Evolutionary conservation across 2,888 invertebrate species (phyloP).

Genomic region (Conus canariensis): DNA sequence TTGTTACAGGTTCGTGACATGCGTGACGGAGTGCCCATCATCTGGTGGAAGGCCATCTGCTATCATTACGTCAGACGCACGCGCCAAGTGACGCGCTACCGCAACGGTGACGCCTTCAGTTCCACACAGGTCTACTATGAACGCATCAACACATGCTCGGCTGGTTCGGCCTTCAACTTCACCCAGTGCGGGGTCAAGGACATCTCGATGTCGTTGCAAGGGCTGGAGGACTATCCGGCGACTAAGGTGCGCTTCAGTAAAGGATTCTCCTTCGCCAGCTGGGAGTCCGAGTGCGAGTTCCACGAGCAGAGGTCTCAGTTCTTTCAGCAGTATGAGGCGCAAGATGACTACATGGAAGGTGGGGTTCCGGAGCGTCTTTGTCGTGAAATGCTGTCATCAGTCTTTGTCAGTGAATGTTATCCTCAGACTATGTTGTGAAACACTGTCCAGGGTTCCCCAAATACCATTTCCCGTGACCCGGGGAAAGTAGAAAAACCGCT

Average conservation of each 20-base stretch:
- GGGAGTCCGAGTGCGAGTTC: constrained; percentile 88
- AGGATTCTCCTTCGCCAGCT: constrained; percentile 89
- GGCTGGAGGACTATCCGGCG: constrained; percentile 85
- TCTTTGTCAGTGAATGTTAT: too few species aligned
- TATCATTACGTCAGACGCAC: constrained; percentile 90
- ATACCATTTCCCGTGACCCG: too few species aligned
- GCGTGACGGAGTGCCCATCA: constrained; percentile 85
- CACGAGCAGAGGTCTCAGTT: constrained; percentile 89
- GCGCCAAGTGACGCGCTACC: constrained; percentile 87
- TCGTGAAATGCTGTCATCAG: too few species aligned
- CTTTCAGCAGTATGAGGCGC: constrained; percentile 88
- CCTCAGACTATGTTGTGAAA: too few species aligned
- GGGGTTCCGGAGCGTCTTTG: too few species aligned
- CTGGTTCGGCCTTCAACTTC: constrained; percentile 88
- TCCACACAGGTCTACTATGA: constrained; percentile 92
- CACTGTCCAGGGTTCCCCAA: too few species aligned
- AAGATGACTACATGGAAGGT: constrained; percentile 91
- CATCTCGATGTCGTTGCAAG: constrained; percentile 85
- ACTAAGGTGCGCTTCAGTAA: constrained; percentile 89
- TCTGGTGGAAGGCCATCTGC: constrained; percentile 93
- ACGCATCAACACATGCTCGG: constrained; percentile 88
- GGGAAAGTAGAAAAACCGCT: too few species aligned
- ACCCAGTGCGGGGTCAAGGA: constrained; percentile 87
- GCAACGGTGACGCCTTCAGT: constrained; percentile 90
- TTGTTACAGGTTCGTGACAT: constrained; percentile 51